phyloP scores from a whole-genome alignment of 2,797 vertebrate genomes.

The Uromys caudimaculatus region DNA sequence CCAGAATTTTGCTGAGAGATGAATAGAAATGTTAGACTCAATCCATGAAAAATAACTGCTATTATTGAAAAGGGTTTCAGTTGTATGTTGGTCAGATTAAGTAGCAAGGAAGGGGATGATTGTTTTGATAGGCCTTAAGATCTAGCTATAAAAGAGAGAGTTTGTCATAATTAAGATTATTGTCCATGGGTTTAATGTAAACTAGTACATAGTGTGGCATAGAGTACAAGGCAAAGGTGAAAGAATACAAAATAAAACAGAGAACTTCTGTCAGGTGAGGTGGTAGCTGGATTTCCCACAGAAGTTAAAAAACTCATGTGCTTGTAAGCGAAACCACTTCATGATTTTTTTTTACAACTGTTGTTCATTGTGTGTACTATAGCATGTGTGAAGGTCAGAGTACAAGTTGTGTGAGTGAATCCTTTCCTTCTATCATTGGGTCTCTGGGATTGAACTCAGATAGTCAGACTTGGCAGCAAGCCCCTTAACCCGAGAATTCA shows the following conservation, averaged over 20 bases:
- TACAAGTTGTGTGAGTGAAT: not conserved
- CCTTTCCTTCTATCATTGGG: not conserved
- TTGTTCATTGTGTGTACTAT: not conserved
- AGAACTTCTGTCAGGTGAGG: not conserved
- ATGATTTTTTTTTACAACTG: not conserved
- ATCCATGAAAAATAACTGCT: conserved; percentile 20
- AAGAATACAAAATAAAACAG: not conserved
- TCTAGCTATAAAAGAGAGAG: not conserved
- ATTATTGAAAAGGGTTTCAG: not conserved
- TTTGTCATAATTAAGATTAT: not conserved
- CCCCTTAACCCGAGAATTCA: not conserved
- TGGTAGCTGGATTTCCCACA: not conserved
- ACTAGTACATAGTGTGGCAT: not conserved
- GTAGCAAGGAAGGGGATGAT: not conserved
- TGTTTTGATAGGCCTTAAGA: not conserved
- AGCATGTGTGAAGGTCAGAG: not conserved
- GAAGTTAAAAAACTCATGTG: not conserved
- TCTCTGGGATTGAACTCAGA: not conserved
- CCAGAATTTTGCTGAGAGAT: not conserved
- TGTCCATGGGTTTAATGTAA: not conserved
- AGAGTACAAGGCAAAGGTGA: not conserved
- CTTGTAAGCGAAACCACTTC: not conserved
- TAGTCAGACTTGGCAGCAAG: not conserved
- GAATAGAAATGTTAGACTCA: conserved; percentile 6
- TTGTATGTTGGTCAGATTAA: not conserved